phyloP scores from a whole-genome alignment of 2,113 vertebrate species.

The Garra rufa region DNA sequence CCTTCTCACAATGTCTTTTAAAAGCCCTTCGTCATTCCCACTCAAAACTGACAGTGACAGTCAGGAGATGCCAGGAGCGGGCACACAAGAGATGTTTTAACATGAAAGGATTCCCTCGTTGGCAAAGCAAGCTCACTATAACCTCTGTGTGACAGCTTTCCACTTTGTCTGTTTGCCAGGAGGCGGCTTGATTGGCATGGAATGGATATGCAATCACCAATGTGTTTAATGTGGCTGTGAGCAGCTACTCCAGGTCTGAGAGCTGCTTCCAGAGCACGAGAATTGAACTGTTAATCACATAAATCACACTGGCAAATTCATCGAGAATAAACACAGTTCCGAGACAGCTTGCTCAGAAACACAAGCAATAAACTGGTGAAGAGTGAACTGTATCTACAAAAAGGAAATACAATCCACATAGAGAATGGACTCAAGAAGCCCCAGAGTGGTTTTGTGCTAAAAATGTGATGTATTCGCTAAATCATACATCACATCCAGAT shows the following conservation, averaged over 20 bases:
- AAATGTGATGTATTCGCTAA: neutral
- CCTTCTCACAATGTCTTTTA: slow-evolving; percentile 13
- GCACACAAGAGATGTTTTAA: slow-evolving; percentile 7
- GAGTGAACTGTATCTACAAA: neutral
- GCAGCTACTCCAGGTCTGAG: slow-evolving; percentile 13
- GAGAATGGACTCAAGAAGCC: neutral
- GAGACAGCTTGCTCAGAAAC: neutral
- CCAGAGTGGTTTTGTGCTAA: neutral
- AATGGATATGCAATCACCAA: neutral
- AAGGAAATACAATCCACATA: neutral
- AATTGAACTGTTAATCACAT: slow-evolving; percentile 12
- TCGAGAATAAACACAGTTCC: neutral
- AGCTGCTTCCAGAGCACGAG: neutral
- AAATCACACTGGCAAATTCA: neutral
- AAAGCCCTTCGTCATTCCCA: neutral
- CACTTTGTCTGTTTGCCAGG: slow-evolving; percentile 38
- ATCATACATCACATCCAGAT: slow-evolving; percentile 34
- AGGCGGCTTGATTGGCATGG: slow-evolving; percentile 19
- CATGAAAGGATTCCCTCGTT: slow-evolving; percentile 31
- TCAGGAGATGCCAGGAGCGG: slow-evolving; percentile 32
- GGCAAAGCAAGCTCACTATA: slow-evolving; percentile 11
- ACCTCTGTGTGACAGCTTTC: slow-evolving; percentile 32
- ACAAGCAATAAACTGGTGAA: neutral
- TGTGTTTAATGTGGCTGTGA: slow-evolving; percentile 28
- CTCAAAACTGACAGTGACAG: slow-evolving; percentile 11